These are phyloP conservation scores for Gymnocephalus cernua DNA, from an alignment of 2,113 vertebrate species.

Conservation along the genomic window DNA sequence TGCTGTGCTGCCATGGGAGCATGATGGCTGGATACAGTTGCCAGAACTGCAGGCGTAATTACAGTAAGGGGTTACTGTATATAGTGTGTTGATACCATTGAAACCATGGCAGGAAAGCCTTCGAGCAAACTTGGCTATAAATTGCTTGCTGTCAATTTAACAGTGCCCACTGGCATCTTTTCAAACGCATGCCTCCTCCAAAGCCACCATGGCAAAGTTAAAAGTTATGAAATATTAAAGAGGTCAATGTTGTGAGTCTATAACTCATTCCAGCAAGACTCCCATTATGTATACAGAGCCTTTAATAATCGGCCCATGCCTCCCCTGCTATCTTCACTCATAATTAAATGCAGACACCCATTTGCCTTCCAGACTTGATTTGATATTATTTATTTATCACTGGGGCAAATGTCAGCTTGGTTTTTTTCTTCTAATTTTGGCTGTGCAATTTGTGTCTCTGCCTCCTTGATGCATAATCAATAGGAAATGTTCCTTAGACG, in stretches of 20 bases:
- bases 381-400: conserved; percentile 81
- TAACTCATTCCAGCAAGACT: conserved; percentile 69
- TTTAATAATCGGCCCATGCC: conserved; percentile 74
- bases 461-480: conserved; percentile 79
- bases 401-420: conserved; percentile 67
- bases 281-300: conserved; percentile 62
- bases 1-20: conserved; percentile 14
- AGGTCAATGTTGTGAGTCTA: conserved; percentile 62
- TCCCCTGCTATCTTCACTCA: conserved; percentile 70
- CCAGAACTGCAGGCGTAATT: conserved; percentile 59
- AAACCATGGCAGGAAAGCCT: conserved; percentile 47
- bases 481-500: conserved; percentile 73
- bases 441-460: conserved; percentile 50
- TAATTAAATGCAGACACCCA: conserved; percentile 84
- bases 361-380: conserved; percentile 80
- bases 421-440: conserved; percentile 58
- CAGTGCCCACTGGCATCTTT: conserved; percentile 61
- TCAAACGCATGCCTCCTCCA: conserved; percentile 50
- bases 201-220: conserved; percentile 64
- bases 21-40: conserved; percentile 19
- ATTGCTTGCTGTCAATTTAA: conserved; percentile 61
- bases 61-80: conserved; percentile 34
- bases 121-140: conserved; percentile 54
- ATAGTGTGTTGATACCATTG: conserved; percentile 47
- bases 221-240: conserved; percentile 80